Conservation (phyloP, 2,113 vertebrate genomes). For the Cisticola juncidis region DNA sequence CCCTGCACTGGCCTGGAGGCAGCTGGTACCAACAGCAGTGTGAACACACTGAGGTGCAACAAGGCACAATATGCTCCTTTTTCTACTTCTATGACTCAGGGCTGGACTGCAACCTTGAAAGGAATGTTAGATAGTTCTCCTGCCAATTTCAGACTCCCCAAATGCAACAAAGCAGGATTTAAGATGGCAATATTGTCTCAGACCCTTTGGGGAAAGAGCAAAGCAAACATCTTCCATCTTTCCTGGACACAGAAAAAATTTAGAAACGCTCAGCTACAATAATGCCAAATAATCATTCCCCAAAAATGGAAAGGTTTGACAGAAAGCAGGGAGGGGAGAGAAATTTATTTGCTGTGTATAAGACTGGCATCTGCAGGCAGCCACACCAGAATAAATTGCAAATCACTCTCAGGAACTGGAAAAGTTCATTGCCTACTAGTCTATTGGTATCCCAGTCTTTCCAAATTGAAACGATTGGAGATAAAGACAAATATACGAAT, state of each 20-base stretch:
- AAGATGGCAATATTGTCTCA: fast-evolving
- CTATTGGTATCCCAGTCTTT: neutral
- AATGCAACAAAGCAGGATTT: neutral
- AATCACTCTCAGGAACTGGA: neutral
- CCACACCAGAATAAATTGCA: neutral
- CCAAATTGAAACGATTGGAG: neutral
- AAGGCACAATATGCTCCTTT: neutral
- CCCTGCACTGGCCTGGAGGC: fast-evolving
- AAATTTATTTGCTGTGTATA: neutral
- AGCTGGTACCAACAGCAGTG: fast-evolving
- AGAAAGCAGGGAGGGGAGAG: neutral
- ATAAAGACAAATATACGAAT: neutral
- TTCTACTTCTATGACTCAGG: fast-evolving
- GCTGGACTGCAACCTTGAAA: neutral
- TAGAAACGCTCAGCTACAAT: neutral
- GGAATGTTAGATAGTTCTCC: neutral
- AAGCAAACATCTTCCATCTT: neutral
- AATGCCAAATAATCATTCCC: neutral
- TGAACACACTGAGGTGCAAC: fast-evolving
- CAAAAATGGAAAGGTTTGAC: neutral
- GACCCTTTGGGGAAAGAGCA: neutral
- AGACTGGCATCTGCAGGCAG: neutral
- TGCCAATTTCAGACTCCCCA: neutral
- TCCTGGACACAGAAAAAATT: neutral
- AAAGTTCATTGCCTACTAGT: neutral